Conservation (phyloP, 2,113 vertebrate species). For the Neogale vison region DNA sequence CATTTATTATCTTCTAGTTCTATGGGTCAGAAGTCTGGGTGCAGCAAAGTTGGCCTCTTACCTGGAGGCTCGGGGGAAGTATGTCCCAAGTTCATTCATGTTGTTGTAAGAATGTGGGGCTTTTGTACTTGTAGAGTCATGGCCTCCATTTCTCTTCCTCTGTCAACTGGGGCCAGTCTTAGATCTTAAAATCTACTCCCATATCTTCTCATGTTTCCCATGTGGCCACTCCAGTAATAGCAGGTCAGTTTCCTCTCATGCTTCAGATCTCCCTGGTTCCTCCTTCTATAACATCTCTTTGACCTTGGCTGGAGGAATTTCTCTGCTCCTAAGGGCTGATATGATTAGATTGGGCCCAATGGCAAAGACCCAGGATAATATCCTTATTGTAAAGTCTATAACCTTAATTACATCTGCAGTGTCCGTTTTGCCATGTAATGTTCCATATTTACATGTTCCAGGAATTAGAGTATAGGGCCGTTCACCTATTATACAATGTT, state of each 20-base stretch:
- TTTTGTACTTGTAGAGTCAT: not conserved
- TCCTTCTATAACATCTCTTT: not conserved
- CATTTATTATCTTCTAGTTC: not conserved
- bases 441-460: not conserved
- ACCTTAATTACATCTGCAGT: not conserved
- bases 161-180: not conserved
- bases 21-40: not conserved
- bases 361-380: not conserved
- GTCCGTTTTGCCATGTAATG: not conserved
- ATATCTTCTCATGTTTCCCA: not conserved
- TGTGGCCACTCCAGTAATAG: not conserved
- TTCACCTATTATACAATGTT: not conserved
- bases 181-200: not conserved
- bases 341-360: not conserved
- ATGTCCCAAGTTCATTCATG: not conserved
- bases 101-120: not conserved
- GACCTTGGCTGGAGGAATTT: not conserved
- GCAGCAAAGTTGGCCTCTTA: not conserved
- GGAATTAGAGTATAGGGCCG: not conserved
- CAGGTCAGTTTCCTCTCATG: not conserved
- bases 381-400: not conserved
- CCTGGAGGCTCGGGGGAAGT: not conserved
- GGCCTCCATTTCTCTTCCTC: not conserved
- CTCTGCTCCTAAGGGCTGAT: not conserved
- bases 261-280: not conserved